Base-by-base conservation (phyloP, 2,797 vertebrate genomes). In the Muraenolepis orangiensis region DNA sequence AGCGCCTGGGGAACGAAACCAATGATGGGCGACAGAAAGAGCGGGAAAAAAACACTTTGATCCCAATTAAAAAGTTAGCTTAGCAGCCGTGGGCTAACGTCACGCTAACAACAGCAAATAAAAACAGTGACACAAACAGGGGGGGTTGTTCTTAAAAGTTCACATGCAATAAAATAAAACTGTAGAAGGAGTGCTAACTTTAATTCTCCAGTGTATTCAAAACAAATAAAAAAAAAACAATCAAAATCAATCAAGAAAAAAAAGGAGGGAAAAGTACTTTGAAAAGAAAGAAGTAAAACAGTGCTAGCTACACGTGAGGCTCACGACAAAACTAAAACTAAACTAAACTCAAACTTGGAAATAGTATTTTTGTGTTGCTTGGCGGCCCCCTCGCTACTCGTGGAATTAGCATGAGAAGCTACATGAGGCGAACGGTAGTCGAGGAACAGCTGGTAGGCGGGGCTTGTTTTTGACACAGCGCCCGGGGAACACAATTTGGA, bases 41-140 rank as follows among this genome's bases (percentile, higher is more conserved):
- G 38, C 67, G 66, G 51, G 38, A 46, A 71, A 46, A 71, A 36
- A 42, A 12, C 28, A 18, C 11, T 36, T 67, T 67, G 66, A 67
- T 67, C 28, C 30, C 28, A 67, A 66, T n/a, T 28, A 28, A 67
- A 31, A 67, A 67, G 26, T 30, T 76, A 74, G 75, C 13, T 67
- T 78, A 74, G 76, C 13, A 23, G 42, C 26, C 0, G 72, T 69
- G 13, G 20, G 76, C 38, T 61, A 2, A 66, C 77, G 29, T 79
- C 82, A n/a, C 73, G 74, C 79, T 78, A 86, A 86, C 88, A 86
- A 86, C 88, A 85, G 89, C 88, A 76, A 81, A 87, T 70, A 73
- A 76, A 86, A 81, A 20, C 14, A 30, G 20, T 38, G 36, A 14
- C 26, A 13, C 20, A n/a, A n/a, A 64, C 20, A 2, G 81, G 78